These are phyloP conservation scores for Odontothrips loti DNA, from an alignment of 2,888 invertebrate species.

Conservation along the genomic window DNA sequence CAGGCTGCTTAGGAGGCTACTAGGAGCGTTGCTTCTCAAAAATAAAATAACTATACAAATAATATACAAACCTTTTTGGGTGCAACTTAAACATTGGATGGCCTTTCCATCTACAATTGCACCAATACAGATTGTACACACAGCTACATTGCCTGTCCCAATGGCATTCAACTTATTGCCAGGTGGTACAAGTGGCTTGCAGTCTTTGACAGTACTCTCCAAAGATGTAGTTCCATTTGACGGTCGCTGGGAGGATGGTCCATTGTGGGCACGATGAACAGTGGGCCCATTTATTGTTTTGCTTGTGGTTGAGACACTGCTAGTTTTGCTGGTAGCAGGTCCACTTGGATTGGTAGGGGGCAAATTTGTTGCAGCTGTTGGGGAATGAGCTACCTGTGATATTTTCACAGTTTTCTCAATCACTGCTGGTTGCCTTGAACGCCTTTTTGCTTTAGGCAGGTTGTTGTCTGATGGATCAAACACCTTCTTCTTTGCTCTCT, in stretches of 20 bases:
- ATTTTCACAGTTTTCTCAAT: conserved; percentile 48
- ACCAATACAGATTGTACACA: conserved; percentile 42
- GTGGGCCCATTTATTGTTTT: neutral
- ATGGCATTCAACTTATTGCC: neutral
- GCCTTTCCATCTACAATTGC: conserved; percentile 1
- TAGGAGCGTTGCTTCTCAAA: too few relatives aligned
- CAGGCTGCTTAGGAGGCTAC: conserved; percentile 32
- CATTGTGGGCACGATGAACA: neutral
- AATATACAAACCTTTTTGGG: neutral
- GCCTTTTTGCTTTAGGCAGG: conserved; percentile 66
- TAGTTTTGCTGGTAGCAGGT: neutral
- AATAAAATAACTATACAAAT: neutral
- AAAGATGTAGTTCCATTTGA: neutral
- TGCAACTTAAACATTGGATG: neutral
- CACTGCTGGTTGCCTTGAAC: conserved; percentile 60
- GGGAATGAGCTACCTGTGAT: neutral
- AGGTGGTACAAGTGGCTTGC: neutral
- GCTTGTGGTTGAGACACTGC: too few relatives aligned
- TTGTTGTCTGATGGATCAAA: conserved; percentile 83
- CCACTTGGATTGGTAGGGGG: neutral
- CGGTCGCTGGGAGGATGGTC: neutral
- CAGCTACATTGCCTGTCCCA: conserved; percentile 34
- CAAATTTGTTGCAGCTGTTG: neutral
- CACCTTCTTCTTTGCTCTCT: conserved; percentile 72
- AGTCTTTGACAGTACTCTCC: conserved; percentile 41